A percentile compares a stretch with the other conserved stretches of the same genome.
These are phyloP conservation scores for Platycnemis pennipes DNA, from an alignment of 2,888 invertebrate genomes.

Conservation along the genomic window DNA sequence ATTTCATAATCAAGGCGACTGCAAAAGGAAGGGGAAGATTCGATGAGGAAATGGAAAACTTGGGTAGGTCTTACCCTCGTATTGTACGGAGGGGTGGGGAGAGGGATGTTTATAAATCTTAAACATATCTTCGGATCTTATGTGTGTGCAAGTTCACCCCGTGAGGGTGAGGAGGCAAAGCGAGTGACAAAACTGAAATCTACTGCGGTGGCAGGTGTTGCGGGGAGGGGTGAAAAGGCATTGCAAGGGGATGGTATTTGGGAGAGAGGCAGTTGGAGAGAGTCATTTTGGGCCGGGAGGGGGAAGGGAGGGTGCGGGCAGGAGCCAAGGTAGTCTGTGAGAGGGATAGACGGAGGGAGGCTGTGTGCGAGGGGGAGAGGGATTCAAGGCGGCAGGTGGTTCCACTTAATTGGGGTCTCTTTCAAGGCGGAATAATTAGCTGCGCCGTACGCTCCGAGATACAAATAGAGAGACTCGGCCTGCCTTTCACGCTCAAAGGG, in stretches of 20 bases:
- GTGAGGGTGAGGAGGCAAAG: not conserved
- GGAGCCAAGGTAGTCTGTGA: not conserved
- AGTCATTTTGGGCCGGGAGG: not conserved
- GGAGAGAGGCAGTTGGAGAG: not conserved
- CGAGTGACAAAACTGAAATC: not conserved
- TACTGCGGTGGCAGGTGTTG: not conserved
- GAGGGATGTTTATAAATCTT: constrained; percentile 34
- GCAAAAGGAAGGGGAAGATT: not conserved
- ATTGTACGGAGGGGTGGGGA: not conserved
- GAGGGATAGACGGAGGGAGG: not conserved
- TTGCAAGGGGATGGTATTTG: not conserved
- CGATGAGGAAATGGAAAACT: not conserved
- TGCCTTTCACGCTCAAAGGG: constrained; percentile 1
- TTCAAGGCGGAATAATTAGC: constrained; percentile 65
- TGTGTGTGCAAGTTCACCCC: not conserved
- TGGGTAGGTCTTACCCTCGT: not conserved
- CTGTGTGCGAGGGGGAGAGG: not conserved
- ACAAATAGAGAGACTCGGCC: not conserved
- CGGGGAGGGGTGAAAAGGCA: not conserved
- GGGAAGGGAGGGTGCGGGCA: not conserved
- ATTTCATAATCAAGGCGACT: too few relatives aligned
- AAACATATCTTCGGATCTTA: constrained; percentile 19
- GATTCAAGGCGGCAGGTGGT: constrained; percentile 55
- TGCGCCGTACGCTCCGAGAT: constrained; percentile 2
- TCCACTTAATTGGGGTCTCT: constrained; percentile 61